Evolutionary conservation across 2,797 vertebrate species (phyloP), one percentile per base, ranked within the genome.

Genomic region (Hoplostethus mediterraneus): DNA sequence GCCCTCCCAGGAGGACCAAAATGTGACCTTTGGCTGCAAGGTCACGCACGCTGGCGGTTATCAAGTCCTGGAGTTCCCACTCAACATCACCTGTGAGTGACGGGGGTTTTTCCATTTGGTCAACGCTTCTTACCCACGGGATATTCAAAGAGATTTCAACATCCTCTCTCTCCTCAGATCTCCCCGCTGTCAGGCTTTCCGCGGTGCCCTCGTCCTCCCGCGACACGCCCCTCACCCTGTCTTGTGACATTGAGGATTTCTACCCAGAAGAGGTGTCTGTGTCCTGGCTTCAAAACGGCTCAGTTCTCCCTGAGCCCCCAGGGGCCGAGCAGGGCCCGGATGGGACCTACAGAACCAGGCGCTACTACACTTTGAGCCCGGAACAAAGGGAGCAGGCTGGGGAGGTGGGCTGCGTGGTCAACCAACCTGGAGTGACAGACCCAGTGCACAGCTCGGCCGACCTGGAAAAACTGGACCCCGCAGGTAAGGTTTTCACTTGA

Each of bases 381-480:
- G 86, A 92, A 64, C 93, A 92, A 82, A 90, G 94, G 73, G 88
- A 83, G 73, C 75, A 88, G 83, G 63, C 94, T 75, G 95, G 96
- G 84, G 75, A 90, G 81, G 89, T 98, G 86, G 85, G 88, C 70
- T 95, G 95, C 81, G 77, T 85, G 0, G 21, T 97, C 65, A 92
- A 93, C 86, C 94, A 97, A 66, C 94, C 96, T 65, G 87, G 95
- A 76, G 70, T 94, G 51, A 36, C 88, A 62, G 66, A 94, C 79
- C 86, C 89, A 0, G 86, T 90, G 49, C 78, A 28, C 1, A 68
- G 57, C 17, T 81, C 89, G 12, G 84, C 67, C 0, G 5, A 80
- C 51, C 79, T 94, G 10, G 87, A 92, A 8, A 68, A 60, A 25
- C 64, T 91, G 58, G 91, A 92, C 58, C 78, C 86, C 0, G 68